Conservation (phyloP, 2,113 vertebrate genomes). For the Centropus bengalensis region DNA sequence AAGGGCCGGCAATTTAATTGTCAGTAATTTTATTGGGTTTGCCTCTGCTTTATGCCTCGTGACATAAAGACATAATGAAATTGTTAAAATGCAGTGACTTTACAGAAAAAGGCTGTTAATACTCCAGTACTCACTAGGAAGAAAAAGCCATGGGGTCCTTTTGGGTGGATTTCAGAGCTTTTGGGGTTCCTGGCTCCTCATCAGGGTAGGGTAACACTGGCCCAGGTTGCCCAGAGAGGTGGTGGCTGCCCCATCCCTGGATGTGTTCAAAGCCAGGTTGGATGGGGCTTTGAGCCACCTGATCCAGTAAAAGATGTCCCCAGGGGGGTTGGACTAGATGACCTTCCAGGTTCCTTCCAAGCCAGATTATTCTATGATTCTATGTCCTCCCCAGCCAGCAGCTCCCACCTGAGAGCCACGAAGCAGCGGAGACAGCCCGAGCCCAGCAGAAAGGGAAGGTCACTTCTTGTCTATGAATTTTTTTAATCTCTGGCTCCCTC, state of each 20-base stretch:
- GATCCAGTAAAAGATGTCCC: no score
- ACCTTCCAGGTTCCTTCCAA: no score
- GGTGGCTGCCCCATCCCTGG: no score
- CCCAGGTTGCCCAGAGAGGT: no score
- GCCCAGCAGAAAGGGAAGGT: not conserved
- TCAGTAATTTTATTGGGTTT: conserved; percentile 8
- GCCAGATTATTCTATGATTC: no score
- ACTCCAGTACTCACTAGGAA: not conserved
- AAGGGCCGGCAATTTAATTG: not conserved
- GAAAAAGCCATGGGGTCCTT: not conserved
- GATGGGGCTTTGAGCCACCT: no score
- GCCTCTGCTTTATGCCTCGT: conserved; percentile 25
- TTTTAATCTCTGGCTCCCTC: conserved; percentile 20
- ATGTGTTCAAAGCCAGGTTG: no score
- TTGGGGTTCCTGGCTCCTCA: not conserved
- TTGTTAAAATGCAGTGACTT: conserved; percentile 1
- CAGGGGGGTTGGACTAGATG: no score
- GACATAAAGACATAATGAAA: conserved; percentile 17
- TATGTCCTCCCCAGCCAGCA: not conserved
- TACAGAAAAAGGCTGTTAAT: conserved; percentile 4
- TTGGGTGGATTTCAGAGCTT: not conserved
- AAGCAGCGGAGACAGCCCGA: fast-evolving
- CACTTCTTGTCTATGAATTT: not conserved
- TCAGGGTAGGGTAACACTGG: no score
- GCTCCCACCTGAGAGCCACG: fast-evolving